phyloP scores from a whole-genome alignment of 1,140 invertebrate genomes.

The Temnothorax curvispinosus region DNA sequence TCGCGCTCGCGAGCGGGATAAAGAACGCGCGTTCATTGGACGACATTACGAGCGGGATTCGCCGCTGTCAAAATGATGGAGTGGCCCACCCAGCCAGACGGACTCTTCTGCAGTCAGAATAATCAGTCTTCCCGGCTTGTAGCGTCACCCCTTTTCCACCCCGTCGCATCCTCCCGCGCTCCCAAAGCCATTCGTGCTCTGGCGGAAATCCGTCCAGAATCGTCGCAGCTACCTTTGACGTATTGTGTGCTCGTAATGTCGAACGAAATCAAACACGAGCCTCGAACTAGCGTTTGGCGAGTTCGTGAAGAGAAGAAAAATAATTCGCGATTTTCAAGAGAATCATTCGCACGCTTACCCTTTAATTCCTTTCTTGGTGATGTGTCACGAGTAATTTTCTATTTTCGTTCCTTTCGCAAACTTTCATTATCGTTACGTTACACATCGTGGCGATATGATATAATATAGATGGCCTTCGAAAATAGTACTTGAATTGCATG shows the following conservation, averaged over 20 bases:
- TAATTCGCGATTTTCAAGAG: not conserved
- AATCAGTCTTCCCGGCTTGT: constrained; percentile 65
- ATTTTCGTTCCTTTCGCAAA: not conserved
- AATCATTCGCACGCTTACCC: not conserved
- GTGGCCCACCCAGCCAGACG: constrained; percentile 64
- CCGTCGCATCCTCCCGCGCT: not conserved
- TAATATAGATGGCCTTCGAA: not conserved
- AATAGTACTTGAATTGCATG: too few relatives aligned
- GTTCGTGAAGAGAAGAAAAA: not conserved
- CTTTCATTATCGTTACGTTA: not conserved
- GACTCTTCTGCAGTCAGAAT: constrained; percentile 66
- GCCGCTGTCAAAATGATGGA: constrained; percentile 72
- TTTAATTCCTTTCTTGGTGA: not conserved
- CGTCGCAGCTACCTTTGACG: not conserved
- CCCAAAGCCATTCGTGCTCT: constrained; percentile 19
- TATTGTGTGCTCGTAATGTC: not conserved
- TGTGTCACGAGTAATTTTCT: not conserved
- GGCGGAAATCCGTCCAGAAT: not conserved
- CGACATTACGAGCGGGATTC: constrained; percentile 72
- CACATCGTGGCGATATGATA: not conserved
- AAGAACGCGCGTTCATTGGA: constrained; percentile 71
- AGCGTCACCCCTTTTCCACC: constrained; percentile 50
- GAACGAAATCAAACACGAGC: constrained; percentile 37
- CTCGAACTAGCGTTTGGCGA: not conserved
- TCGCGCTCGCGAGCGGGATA: constrained; percentile 45